Evolutionary conservation across 2,888 invertebrate genomes (phyloP), one percentile per base, ranked within the genome.

Genomic region (Drosophila pegasa): DNA sequence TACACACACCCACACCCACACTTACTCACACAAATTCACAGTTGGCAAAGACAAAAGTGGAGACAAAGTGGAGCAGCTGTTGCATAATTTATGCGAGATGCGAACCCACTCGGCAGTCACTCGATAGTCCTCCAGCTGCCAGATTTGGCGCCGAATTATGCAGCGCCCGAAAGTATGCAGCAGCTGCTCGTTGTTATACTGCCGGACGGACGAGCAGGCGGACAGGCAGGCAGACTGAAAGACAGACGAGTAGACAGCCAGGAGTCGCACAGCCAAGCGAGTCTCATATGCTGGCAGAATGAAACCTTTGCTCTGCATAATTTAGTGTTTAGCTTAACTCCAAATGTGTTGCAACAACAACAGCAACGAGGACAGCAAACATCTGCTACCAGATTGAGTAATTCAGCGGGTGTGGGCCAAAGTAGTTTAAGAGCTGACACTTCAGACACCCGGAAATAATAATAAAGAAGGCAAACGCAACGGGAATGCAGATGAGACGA

Each of bases 31-130:
- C n/a, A 35, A 6, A 16, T 3, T 4, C 9, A 10, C 14, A 37
- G 10, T 33, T 45, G 29, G 45, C 1, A 18, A 40, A 50, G 29
- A 62, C 45, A 59, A 50, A 56, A 59, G 58, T 33, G 50, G 20
- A 50, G 38, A 40, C 35, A 69, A 60, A 65, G 51, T 68, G 56
- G 63, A 68, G 67, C 78, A 63, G 63, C 75, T 74, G 76, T 64
- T 78, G 78, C 66, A 78, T 75, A 71, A 75, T 66, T 82, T 82
- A 82, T 82, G 73, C 79, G 66, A 59, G 60, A 58, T 64, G 59
- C 51, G 18, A 38, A 27, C 51, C 48, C 58, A 57, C 52, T 74
- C 31, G 33, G 20, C 54, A 68, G 60, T 47, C 57, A 45, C 52
- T 56, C 22, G 54, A 58, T 55, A 37, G 47, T 59, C 38, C 56